A percentile compares a stretch with the other conserved stretches of the same genome.
Conservation (phyloP, 2,113 vertebrate genomes). For the Cygnus buccinator region DNA sequence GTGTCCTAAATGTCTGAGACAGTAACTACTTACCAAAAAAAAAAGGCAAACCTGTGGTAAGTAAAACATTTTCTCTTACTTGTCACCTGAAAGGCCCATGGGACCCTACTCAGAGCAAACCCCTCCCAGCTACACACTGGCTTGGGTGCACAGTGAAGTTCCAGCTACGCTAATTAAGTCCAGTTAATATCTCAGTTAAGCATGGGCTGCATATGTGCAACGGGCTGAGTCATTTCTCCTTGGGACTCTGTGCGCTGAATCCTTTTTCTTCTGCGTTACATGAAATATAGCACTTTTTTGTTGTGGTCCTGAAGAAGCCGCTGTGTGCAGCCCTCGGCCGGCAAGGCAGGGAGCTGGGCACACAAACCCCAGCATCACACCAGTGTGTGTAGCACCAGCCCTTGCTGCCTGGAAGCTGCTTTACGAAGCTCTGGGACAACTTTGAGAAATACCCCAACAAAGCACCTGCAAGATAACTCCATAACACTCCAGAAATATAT, state of each 20-base stretch:
- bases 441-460: not conserved
- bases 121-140: not conserved
- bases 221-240: fast-evolving
- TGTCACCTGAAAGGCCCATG: not conserved
- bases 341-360: fast-evolving
- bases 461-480: slow-evolving; percentile 44
- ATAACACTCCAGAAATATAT: not conserved
- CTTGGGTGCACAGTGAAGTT: not conserved
- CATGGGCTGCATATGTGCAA: fast-evolving
- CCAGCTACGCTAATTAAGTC: not conserved
- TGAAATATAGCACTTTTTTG: not conserved
- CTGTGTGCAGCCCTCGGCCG: not conserved
- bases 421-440: not conserved
- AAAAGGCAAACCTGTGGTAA: not conserved
- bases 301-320: not conserved
- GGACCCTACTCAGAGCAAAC: not conserved
- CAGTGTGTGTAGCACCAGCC: not conserved
- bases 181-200: not conserved
- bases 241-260: not conserved
- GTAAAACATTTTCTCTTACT: not conserved
- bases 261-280: not conserved
- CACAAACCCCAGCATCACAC: not conserved
- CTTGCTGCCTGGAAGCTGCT: not conserved
- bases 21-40: not conserved
- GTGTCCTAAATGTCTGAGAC: not conserved